phyloP scores from a whole-genome alignment of 2,797 vertebrate species.

The Mus minutoides region DNA sequence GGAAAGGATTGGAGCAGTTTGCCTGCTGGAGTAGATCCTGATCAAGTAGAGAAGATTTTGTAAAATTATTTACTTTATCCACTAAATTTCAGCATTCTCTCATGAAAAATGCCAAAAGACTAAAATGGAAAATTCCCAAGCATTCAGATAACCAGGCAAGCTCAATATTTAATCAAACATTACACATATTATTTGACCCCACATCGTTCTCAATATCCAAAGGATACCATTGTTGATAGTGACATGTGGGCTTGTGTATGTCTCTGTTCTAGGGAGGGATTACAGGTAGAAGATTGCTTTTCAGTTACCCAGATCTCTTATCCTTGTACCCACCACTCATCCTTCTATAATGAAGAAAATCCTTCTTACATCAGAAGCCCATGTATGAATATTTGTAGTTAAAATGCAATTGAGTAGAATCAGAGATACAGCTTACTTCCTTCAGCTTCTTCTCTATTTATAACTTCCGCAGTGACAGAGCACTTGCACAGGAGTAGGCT shows the following conservation, averaged over 20 bases:
- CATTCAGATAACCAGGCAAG: neutral
- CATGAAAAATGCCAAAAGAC: neutral
- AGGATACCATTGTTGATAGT: neutral
- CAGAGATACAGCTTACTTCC: neutral
- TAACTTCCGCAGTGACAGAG: constrained; percentile 59
- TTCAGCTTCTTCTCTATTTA: constrained; percentile 66
- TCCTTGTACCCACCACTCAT: neutral
- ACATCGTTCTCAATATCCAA: neutral
- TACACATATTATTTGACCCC: neutral
- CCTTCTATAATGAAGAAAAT: neutral
- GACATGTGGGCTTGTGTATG: neutral
- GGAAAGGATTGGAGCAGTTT: neutral
- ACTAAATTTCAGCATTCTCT: neutral
- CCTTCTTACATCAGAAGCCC: neutral
- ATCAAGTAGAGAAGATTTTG: neutral
- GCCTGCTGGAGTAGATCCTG: neutral
- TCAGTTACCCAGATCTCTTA: neutral
- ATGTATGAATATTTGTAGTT: neutral
- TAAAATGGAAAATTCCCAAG: neutral
- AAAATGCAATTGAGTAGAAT: neutral
- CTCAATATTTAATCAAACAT: neutral
- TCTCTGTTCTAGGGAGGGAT: neutral
- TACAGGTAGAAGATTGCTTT: neutral
- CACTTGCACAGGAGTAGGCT: constrained; percentile 65
- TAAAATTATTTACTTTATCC: constrained; percentile 14